phyloP scores from a whole-genome alignment of 2,888 invertebrate genomes.

The Nomada flava region DNA sequence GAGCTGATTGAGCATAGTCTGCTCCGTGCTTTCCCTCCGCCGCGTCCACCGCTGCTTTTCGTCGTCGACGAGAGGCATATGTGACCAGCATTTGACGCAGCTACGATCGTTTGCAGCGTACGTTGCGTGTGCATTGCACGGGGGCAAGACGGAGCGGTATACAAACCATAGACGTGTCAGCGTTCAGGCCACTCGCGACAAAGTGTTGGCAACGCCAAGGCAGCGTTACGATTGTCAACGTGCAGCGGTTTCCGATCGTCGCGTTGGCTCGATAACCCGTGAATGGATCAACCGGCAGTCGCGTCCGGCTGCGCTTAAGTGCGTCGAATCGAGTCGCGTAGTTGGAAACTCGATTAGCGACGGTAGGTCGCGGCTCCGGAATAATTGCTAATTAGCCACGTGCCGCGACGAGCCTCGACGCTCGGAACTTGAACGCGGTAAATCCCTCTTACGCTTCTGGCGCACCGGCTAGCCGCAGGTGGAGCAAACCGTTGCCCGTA shows the following conservation, averaged over 20 bases:
- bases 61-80: background rate
- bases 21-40: no score
- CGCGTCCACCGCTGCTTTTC: background rate
- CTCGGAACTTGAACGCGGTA: slow-evolving; percentile 2
- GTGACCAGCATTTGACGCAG: background rate
- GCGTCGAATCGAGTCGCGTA: slow-evolving; percentile 38
- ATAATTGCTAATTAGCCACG: slow-evolving; percentile 54
- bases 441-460: background rate
- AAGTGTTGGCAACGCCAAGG: slow-evolving; percentile 31
- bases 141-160: background rate
- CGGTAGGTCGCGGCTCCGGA: slow-evolving; percentile 33
- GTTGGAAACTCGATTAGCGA: slow-evolving; percentile 43
- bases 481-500: background rate
- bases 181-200: slow-evolving; percentile 28
- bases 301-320: slow-evolving; percentile 30
- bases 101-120: background rate
- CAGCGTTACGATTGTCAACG: slow-evolving; percentile 37
- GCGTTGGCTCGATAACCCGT: slow-evolving; percentile 22
- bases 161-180: slow-evolving; percentile 26
- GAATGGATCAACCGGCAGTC: slow-evolving; percentile 24
- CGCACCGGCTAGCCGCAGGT: background rate
- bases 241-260: slow-evolving; percentile 31
- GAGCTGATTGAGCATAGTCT: slow-evolving; percentile 2
- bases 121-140: background rate
- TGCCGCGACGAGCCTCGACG: slow-evolving; percentile 7